Evolutionary conservation across 2,113 vertebrate genomes (phyloP), one percentile per base, ranked within the genome.

Genomic region (Lanius ludovicianus): DNA sequence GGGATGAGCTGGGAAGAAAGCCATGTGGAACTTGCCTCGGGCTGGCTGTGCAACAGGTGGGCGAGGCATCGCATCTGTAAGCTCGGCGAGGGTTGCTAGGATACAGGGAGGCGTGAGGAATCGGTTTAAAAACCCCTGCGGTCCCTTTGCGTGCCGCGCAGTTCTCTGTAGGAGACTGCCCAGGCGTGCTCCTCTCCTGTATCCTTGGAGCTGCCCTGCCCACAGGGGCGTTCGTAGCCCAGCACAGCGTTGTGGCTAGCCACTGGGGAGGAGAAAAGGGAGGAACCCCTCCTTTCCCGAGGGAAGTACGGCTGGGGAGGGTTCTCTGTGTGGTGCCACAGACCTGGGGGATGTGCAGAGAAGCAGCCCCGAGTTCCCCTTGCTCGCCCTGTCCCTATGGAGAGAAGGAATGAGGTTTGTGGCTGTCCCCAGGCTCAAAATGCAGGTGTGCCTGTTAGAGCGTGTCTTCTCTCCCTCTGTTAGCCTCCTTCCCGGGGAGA

Each of bases 1-100:
- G 28, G 55, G 19, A 42, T 1, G 3, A 67, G 35, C 70, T 13
- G 62, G 57, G 53, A 79, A 73, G 78, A 78, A 82, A 91, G 87
- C 65, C 12, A 1, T 49, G 62, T 50, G 62, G 30, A 46, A 33
- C 59, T 73, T 17, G 84, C 91, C 84, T 94, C 37, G 4, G 89
- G 90, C 90, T 59, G 74, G 18, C 81, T 55, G 1, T 84, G 75
- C 78, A 87, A 90, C 94, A 92, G 85, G 91, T 94, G 89, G 74
- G 81, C 21, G 60, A 76, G 67, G 81, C 56, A 47, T 23, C 0
- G 1, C 63, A 71, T 89, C 41, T 24, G 19, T 73, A 53, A 71
- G 57, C 81, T 89, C 15, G 1, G 50, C 69, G 84, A 80, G 87
- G 15, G 96, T 97, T 96, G 93, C 96, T 96, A 93, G 87, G 95